Evolutionary conservation across 2,888 invertebrate genomes (phyloP).

Genomic region (Auanema sp.): DNA sequence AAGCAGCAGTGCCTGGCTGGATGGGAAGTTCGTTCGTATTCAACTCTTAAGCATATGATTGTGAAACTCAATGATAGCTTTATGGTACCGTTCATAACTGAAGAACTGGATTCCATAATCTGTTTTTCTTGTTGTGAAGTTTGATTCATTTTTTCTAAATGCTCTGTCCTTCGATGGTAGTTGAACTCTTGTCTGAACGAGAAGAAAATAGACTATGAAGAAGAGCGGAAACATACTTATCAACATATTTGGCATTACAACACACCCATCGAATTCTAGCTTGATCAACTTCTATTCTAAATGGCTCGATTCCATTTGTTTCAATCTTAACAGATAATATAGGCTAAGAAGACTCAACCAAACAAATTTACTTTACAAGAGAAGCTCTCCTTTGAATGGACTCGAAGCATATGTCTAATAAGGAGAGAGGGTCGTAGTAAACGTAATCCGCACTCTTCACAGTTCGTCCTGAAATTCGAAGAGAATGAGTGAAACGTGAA

Average conservation of each 20-base stretch:
- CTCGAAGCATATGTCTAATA: constrained; percentile 56
- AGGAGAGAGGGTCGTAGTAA: constrained; percentile 52
- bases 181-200: too few relatives aligned
- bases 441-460: constrained; percentile 52
- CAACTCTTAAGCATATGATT: too few relatives aligned
- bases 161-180: not conserved
- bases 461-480: constrained; percentile 34
- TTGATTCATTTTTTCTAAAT: too few relatives aligned
- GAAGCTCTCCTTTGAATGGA: constrained; percentile 49
- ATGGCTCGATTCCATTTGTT: constrained; percentile 14
- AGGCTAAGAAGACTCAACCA: not conserved
- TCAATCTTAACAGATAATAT: constrained; percentile 9
- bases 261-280: constrained; percentile 45
- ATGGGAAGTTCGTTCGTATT: constrained; percentile 1
- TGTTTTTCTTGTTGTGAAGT: too few relatives aligned
- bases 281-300: constrained; percentile 33
- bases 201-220: not conserved
- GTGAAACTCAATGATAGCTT: too few relatives aligned
- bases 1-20: constrained; percentile 12
- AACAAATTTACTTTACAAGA: constrained; percentile 27
- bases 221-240: constrained; percentile 22
- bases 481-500: not conserved
- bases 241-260: constrained; percentile 37
- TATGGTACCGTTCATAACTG: constrained; percentile 6
- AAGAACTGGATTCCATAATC: too few relatives aligned